These are phyloP conservation scores for Leucophenga varia DNA, from an alignment of 1,140 invertebrate genomes.

Conservation along the genomic window DNA sequence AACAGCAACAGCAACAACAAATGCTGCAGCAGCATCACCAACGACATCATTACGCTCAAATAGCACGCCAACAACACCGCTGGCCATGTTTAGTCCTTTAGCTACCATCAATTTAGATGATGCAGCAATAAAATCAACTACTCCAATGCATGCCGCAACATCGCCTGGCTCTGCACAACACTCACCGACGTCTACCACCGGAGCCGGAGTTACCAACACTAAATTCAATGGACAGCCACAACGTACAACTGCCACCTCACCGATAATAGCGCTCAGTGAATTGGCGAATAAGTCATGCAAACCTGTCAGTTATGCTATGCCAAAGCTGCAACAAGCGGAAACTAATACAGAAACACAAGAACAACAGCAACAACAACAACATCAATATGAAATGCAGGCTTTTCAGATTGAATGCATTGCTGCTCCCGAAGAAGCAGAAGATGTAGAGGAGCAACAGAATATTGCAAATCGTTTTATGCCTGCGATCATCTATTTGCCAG, in stretches of 20 bases:
- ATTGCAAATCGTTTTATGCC: conserved; percentile 80
- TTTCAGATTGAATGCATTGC: conserved; percentile 57
- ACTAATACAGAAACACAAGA: conserved; percentile 3
- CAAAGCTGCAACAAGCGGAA: conserved; percentile 23
- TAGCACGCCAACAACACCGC: conserved; percentile 11
- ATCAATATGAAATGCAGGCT: conserved; percentile 53
- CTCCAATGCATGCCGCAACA: conserved; percentile 1
- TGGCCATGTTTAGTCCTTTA: too few relatives aligned
- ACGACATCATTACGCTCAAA: not conserved
- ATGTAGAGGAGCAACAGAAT: conserved; percentile 28
- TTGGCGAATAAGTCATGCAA: conserved; percentile 41
- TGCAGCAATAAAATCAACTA: too few relatives aligned
- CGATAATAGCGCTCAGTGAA: conserved; percentile 31
- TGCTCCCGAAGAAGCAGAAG: conserved; percentile 15
- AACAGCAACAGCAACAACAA: conserved; percentile 15
- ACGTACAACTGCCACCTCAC: conserved; percentile 43
- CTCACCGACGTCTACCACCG: conserved; percentile 1
- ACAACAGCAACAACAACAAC: too few relatives aligned
- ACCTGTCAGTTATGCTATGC: conserved; percentile 39
- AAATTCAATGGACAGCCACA: conserved; percentile 7
- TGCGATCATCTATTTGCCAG: conserved; percentile 88
- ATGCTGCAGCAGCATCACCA: conserved; percentile 2
- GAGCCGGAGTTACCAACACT: conserved; percentile 20
- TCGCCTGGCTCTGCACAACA: too few relatives aligned
- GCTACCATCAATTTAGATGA: conserved; percentile 1